Evolutionary conservation across 2,797 vertebrate species (phyloP).

Genomic region (Lepilemur septentrionalis): DNA sequence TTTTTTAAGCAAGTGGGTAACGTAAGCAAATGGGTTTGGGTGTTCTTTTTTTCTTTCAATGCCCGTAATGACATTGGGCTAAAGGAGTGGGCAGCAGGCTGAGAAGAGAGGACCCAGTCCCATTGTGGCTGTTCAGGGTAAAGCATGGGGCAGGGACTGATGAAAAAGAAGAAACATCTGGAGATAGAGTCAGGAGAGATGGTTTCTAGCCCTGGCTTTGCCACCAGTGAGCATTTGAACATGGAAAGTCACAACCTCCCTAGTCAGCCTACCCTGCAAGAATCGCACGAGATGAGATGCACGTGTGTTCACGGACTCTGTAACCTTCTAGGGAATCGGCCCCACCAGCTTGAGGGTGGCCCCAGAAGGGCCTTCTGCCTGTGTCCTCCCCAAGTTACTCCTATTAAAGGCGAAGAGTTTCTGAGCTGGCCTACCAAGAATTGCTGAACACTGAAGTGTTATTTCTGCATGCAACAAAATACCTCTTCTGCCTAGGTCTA

Average conservation of each 20-base stretch:
- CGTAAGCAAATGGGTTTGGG: background rate
- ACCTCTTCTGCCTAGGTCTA: background rate
- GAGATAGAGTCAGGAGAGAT: background rate
- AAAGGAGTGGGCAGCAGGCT: background rate
- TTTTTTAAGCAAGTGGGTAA: background rate
- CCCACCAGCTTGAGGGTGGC: background rate
- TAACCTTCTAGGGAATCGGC: background rate
- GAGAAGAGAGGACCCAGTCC: background rate
- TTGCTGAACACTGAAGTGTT: background rate
- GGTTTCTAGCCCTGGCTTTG: background rate
- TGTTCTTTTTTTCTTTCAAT: background rate
- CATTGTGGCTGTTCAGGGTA: background rate
- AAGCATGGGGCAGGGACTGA: too few species aligned
- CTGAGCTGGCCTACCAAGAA: background rate
- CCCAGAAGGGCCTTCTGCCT: background rate
- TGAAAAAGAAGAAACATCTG: background rate
- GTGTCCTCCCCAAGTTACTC: background rate
- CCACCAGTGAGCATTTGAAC: background rate
- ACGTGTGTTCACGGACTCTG: rapidly evolving
- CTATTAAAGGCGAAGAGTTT: background rate
- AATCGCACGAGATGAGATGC: background rate
- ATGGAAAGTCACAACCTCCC: background rate
- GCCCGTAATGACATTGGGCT: background rate
- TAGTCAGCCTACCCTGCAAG: background rate
- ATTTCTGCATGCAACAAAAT: slow-evolving; percentile 19